Evolutionary conservation across 1,140 invertebrate genomes (phyloP).

Genomic region (Drosophila fuyamai): DNA sequence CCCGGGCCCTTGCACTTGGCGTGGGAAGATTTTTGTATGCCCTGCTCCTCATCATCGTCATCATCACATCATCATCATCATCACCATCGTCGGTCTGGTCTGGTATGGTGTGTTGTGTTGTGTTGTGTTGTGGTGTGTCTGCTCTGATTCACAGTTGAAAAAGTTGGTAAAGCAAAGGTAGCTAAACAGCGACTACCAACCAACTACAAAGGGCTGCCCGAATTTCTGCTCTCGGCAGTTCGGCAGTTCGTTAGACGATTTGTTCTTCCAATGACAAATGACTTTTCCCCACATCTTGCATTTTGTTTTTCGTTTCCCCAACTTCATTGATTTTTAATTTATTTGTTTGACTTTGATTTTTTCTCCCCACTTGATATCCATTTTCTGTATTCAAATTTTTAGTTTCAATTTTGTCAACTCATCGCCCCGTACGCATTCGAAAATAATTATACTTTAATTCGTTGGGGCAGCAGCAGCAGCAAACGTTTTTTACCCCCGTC

Average conservation of each 20-base stretch:
- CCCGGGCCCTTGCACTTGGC: conserved; percentile 76
- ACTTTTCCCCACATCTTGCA: conserved; percentile 60
- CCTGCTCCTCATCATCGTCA: conserved; percentile 40
- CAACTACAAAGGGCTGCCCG: conserved; percentile 66
- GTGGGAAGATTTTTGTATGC: conserved; percentile 83
- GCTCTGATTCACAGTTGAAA: conserved; percentile 78
- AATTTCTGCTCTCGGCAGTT: conserved; percentile 51
- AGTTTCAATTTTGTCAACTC: conserved; percentile 62
- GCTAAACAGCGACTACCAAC: conserved; percentile 39
- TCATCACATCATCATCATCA: conserved; percentile 12
- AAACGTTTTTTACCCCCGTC: neutral
- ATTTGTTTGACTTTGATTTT: conserved; percentile 77
- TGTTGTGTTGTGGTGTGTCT: conserved; percentile 36
- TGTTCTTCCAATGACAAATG: conserved; percentile 79
- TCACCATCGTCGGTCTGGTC: conserved; percentile 3
- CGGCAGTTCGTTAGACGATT: conserved; percentile 80
- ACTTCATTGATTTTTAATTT: conserved; percentile 81
- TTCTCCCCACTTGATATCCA: conserved; percentile 38
- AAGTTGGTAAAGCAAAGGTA: conserved; percentile 58
- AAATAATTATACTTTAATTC: conserved; percentile 83
- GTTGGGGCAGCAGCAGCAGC: conserved; percentile 22
- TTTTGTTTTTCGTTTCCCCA: conserved; percentile 27
- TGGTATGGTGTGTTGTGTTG: conserved; percentile 19
- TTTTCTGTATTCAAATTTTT: conserved; percentile 48
- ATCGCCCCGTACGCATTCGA: conserved; percentile 65